Conservation (phyloP, 2,113 vertebrate genomes). For the Percina caprodes region DNA sequence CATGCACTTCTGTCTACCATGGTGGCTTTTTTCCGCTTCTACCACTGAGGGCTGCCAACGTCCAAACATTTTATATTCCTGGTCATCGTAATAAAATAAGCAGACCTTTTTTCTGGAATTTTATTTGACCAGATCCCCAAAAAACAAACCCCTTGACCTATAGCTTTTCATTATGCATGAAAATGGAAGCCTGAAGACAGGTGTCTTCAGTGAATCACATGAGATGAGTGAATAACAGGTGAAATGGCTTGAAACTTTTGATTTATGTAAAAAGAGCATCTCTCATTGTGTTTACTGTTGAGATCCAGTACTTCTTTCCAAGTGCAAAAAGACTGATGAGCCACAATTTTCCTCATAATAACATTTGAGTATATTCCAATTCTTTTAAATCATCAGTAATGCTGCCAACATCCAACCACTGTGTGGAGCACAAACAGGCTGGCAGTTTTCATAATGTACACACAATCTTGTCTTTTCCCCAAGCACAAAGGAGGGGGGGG, state of each 20-base stretch:
- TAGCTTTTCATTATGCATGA: not conserved
- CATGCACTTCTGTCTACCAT: not conserved
- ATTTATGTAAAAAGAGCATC: not conserved
- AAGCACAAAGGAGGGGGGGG: not conserved
- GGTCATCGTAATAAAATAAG: not conserved
- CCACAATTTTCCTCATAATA: constrained; percentile 5
- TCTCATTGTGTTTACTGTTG: constrained; percentile 8
- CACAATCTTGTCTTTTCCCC: constrained; percentile 35
- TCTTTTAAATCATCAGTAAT: constrained; percentile 20
- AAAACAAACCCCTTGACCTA: not conserved
- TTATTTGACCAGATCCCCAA: not conserved
- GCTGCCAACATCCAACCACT: constrained; percentile 26
- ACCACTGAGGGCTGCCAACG: constrained; percentile 37
- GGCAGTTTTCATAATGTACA: constrained; percentile 18
- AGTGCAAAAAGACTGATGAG: not conserved
- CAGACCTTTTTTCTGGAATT: not conserved
- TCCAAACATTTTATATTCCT: not conserved
- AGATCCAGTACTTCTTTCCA: constrained; percentile 14
- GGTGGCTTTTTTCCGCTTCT: not conserved
- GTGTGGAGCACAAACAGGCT: constrained; percentile 2
- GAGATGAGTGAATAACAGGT: not conserved
- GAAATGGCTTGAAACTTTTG: not conserved
- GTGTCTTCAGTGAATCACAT: not conserved
- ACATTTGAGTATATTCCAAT: constrained; percentile 16
- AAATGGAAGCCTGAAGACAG: not conserved